Evolutionary conservation across 2,113 vertebrate species (phyloP), one percentile per base, ranked within the genome.

Genomic region (Panthera leo): DNA sequence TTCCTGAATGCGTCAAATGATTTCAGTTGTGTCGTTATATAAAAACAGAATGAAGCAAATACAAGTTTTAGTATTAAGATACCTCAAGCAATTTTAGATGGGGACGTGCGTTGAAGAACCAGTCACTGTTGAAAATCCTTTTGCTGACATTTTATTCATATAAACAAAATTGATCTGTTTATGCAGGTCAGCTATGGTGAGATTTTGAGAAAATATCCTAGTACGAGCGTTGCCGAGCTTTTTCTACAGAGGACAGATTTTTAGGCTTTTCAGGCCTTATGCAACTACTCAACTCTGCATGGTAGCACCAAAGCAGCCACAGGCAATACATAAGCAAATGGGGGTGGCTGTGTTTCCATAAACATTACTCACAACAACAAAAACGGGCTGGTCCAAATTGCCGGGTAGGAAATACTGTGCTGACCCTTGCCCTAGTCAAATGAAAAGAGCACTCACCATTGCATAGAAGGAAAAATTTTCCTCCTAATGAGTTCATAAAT

Each of bases 161-260:
- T 76, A 73, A 92, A 91, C 39, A 86, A 85, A 94, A 87, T 84
- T 79, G n/a, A 71, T 68, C n/a, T 70, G 18, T 82, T 95, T 70
- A 36, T 34, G 6, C 7, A 76, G 29, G 42, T 63, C 42, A 90
- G 53, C 53, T 36, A 21, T 12, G 23, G 31, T 67, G 61, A 88
- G 19, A 5, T 76, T 88, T 68, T 89, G 53, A 92, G 67, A 87
- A 95, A 97, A 83, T 36, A 67, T 5, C 25, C n/a, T 67, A 85
- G 42, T 53, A 45, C 14, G 93, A 80, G n/a, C 0, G 23, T 85
- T 78, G n/a, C 34, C 19, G 75, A 90, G 53, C 0, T 34, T 78
- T 84, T 63, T 89, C 19, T 83, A n/a, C 79, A 84, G 76, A 70
- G 29, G 27, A 85, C 5, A 68, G 9, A 51, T 29, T 75, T 80